Evolutionary conservation across 2,113 vertebrate genomes (phyloP).

Genomic region (Eolophus roseicapilla): DNA sequence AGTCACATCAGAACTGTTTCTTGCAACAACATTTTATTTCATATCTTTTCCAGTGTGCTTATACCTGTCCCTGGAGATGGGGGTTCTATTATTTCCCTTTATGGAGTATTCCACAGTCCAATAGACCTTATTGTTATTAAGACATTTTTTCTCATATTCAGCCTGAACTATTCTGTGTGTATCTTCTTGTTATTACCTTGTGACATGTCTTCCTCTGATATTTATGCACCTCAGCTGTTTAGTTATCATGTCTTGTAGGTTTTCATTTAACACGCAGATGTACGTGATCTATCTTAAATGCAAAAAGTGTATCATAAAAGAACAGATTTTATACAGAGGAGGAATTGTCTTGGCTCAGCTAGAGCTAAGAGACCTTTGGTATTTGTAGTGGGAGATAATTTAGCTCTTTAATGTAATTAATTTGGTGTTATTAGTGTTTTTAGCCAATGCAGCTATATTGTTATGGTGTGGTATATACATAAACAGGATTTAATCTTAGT

Average conservation of each 20-base stretch:
- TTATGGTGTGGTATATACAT: background rate
- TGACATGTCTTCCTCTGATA: background rate
- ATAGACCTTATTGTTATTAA: background rate
- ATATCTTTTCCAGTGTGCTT: background rate
- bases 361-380: background rate
- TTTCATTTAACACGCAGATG: background rate
- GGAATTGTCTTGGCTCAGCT: background rate
- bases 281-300: background rate
- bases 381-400: background rate
- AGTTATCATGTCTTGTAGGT: background rate
- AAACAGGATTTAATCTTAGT: background rate
- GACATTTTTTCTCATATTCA: background rate
- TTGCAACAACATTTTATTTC: background rate
- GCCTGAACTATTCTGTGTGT: background rate
- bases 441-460: background rate
- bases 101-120: background rate
- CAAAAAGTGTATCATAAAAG: background rate
- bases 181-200: background rate
- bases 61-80: background rate
- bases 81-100: background rate
- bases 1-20: background rate
- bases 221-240: background rate
- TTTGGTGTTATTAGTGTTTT: constrained; percentile 9
- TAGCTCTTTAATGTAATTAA: background rate
- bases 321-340: background rate